Base-by-base conservation (phyloP, 35 echinoderm and acorn worm genomes). In the Heliocidaris erythrogramma region DNA sequence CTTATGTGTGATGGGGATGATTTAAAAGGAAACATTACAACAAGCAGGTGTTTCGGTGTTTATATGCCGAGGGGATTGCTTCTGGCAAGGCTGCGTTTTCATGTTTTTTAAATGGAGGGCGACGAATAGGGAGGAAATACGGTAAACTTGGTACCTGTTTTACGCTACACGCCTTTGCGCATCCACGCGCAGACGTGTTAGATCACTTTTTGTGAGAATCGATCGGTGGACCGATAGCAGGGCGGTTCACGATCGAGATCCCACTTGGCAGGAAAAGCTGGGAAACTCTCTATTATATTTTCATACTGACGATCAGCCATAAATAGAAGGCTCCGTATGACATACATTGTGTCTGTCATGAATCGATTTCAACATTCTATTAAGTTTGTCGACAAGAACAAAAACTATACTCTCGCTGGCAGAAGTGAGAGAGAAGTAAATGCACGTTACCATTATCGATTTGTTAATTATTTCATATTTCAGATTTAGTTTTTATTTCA, bases 31-130 rank as follows among this genome's bases (percentile, higher is more conserved):
- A 92, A 92, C 91, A 92, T 92, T 92, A 59, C 91, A 50, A 59
- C 49, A 92, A 92, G 91, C 91, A 92, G 91, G 91, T 92, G 91
- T 92, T 92, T 92, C 91, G 91, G 91, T 92, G 91, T 92, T 92
- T 92, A 92, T 92, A 59, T 59, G 91, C 91, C 49, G 47, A 48
- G 91, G 91, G 91, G 91, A 92, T 92, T 50, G 91, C 91, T 92
- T 59, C 48, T 92, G 91, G 91, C 91, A 92, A 92, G 91, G 91
- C 91, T 92, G 91, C 50, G 49, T 92, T 92, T 92, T 92, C 91
- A 52, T 92, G 49, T 92, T 92, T 92, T 92, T 53, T 59, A 89
- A 89, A 89, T 92, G 91, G 48, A 59, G 91, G 91, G 48, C 48
- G 49, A 92, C 50, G 91, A 49, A 59, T 30, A 92, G 47, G 13